Conservation (phyloP, 1,140 invertebrate species). For the Tetramorium alpestre region DNA sequence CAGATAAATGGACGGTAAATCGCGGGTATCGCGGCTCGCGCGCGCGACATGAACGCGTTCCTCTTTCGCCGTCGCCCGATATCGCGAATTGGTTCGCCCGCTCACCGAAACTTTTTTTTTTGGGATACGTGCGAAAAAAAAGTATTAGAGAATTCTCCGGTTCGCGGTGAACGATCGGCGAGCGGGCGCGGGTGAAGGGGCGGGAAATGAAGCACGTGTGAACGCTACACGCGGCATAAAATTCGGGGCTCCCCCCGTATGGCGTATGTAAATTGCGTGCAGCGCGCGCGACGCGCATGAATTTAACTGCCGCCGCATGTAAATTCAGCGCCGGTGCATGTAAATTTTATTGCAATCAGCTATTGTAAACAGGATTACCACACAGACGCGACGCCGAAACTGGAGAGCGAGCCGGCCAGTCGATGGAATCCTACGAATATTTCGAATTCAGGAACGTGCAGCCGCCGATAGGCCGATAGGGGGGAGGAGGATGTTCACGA, state of each 20-base stretch:
- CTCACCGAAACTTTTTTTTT: constrained; percentile 35
- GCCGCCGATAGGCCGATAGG: neutral
- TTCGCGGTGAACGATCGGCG: neutral
- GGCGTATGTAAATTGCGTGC: constrained; percentile 72
- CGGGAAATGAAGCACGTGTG: constrained; percentile 72
- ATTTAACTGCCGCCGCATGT: constrained; percentile 72
- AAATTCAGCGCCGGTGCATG: constrained; percentile 69
- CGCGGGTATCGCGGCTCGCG: constrained; percentile 59
- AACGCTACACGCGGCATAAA: constrained; percentile 71
- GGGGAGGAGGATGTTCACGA: neutral
- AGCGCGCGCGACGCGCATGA: constrained; percentile 70
- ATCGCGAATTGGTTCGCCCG: constrained; percentile 64
- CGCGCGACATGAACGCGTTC: constrained; percentile 43
- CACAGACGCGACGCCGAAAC: constrained; percentile 62
- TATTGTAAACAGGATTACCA: constrained; percentile 75
- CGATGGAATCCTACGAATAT: constrained; percentile 54
- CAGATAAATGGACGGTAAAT: constrained; percentile 69
- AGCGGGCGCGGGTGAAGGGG: neutral
- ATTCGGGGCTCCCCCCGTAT: constrained; percentile 67
- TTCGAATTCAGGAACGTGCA: constrained; percentile 42
- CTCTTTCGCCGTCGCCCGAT: constrained; percentile 42
- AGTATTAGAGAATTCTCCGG: constrained; percentile 3
- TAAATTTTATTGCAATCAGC: constrained; percentile 76
- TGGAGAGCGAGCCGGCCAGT: constrained; percentile 59
- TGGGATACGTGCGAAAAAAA: constrained; percentile 9